A percentile compares a stretch with the other conserved stretches of the same genome.
Conservation (phyloP, 2,113 vertebrate genomes). For the Zingel zingel region DNA sequence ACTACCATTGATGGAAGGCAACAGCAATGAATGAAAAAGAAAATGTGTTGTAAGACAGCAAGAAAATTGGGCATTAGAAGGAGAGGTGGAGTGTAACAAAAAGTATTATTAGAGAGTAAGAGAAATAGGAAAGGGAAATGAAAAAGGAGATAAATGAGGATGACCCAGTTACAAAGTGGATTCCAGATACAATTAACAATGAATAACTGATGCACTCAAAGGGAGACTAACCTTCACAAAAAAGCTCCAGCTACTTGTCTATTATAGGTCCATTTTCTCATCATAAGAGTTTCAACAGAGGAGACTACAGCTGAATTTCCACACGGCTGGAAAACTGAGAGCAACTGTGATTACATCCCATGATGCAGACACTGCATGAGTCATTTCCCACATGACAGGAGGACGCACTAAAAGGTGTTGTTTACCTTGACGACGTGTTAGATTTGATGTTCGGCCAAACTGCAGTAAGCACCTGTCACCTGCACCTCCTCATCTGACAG, state of each 20-base stretch:
- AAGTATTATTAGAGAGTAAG: not conserved
- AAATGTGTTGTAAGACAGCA: not conserved
- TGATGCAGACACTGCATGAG: not conserved
- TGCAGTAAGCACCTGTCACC: constrained; percentile 19
- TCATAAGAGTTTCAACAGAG: not conserved
- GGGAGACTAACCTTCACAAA: not conserved
- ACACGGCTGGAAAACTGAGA: not conserved
- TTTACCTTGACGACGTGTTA: constrained; percentile 44
- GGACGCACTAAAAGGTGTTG: constrained; percentile 31
- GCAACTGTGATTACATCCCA: constrained; percentile 9
- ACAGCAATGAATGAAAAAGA: constrained; percentile 12
- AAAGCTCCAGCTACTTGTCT: not conserved
- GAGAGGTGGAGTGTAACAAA: not conserved
- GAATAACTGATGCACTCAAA: not conserved
- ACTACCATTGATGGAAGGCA: constrained; percentile 16
- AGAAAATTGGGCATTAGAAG: not conserved
- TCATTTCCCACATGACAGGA: constrained; percentile 33
- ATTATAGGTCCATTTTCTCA: not conserved
- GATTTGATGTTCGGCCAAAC: constrained; percentile 23
- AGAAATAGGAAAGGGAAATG: not conserved
- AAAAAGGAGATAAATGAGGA: not conserved
- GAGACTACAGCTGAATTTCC: not conserved
- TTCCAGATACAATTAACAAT: constrained; percentile 15
- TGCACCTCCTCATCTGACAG: not conserved
- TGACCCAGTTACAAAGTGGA: not conserved